Conservation (phyloP, 1,140 invertebrate genomes). For the Drosophila takahashii region DNA sequence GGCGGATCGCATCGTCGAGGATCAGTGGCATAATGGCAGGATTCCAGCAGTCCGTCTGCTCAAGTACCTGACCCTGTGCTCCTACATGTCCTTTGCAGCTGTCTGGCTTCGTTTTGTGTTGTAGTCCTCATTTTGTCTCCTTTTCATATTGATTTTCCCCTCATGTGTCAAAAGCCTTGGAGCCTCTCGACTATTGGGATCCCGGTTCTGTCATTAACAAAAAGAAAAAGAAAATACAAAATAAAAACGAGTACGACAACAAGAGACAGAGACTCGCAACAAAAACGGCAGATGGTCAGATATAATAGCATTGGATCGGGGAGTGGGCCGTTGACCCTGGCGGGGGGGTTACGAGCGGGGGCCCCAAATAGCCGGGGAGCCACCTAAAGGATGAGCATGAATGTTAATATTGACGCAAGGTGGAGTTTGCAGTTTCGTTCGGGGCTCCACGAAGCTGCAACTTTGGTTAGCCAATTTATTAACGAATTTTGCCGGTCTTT, state of each 20-base stretch:
- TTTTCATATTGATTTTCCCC: slow-evolving; percentile 60
- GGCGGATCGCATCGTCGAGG: slow-evolving; percentile 22
- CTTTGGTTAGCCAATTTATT: slow-evolving; percentile 72
- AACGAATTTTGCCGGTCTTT: slow-evolving; percentile 53
- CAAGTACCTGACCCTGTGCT: slow-evolving; percentile 53
- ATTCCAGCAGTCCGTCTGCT: slow-evolving; percentile 20
- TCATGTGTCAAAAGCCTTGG: slow-evolving; percentile 33
- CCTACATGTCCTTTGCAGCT: slow-evolving; percentile 43
- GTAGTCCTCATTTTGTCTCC: slow-evolving; percentile 25
- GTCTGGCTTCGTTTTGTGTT: slow-evolving; percentile 28
- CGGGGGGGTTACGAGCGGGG: slow-evolving; percentile 16
- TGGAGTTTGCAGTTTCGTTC: slow-evolving; percentile 46
- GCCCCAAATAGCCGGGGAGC: slow-evolving; percentile 13
- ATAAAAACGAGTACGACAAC: slow-evolving; percentile 12
- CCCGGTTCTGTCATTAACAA: slow-evolving; percentile 33
- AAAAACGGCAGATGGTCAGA: slow-evolving; percentile 65
- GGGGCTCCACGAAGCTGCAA: slow-evolving; percentile 14
- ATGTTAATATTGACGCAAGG: slow-evolving; percentile 77
- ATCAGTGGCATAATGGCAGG: slow-evolving; percentile 45
- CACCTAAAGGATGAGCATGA: slow-evolving; percentile 71
- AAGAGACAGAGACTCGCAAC: slow-evolving; percentile 13
- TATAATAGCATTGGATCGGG: slow-evolving; percentile 64
- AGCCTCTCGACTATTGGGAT: slow-evolving; percentile 40
- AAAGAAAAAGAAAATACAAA: slow-evolving; percentile 16
- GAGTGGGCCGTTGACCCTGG: slow-evolving; percentile 71